Percentiles rank a stretch among this genome's conserved stretches.
These are phyloP conservation scores for Steinernema carpocapsae DNA, from an alignment of 2,888 invertebrate genomes.

Conservation along the genomic window DNA sequence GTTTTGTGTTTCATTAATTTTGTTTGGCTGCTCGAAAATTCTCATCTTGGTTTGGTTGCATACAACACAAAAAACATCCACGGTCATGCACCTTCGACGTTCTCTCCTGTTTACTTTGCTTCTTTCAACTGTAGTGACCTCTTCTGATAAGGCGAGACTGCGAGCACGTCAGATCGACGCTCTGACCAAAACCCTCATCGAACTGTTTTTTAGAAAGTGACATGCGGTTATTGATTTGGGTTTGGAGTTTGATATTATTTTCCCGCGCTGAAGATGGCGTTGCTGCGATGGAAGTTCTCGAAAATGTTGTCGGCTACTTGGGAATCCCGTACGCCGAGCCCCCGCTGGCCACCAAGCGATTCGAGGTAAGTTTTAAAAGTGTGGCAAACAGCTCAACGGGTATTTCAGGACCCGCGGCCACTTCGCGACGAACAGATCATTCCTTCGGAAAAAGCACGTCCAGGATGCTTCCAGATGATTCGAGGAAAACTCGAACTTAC, in stretches of 20 bases:
- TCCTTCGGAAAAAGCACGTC: not conserved
- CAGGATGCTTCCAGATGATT: not conserved
- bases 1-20: no score
- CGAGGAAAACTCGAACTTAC: not conserved
- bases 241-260: not conserved
- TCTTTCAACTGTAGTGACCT: not conserved
- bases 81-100: no score
- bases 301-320: not conserved
- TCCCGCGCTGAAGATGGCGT: not conserved
- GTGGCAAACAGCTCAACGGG: not conserved
- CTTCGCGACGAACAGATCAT: not conserved
- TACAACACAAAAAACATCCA: no score
- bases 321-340: constrained; percentile 13
- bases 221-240: not conserved
- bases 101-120: not conserved
- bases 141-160: not conserved
- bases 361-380: not conserved
- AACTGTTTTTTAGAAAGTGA: not conserved
- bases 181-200: not conserved
- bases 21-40: no score
- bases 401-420: not conserved
- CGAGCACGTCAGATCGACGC: not conserved
- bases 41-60: no score
- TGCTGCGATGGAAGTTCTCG: no score
- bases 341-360: not conserved